Base-by-base conservation (phyloP, 2,797 vertebrate species). In the Vultur gryphus region DNA sequence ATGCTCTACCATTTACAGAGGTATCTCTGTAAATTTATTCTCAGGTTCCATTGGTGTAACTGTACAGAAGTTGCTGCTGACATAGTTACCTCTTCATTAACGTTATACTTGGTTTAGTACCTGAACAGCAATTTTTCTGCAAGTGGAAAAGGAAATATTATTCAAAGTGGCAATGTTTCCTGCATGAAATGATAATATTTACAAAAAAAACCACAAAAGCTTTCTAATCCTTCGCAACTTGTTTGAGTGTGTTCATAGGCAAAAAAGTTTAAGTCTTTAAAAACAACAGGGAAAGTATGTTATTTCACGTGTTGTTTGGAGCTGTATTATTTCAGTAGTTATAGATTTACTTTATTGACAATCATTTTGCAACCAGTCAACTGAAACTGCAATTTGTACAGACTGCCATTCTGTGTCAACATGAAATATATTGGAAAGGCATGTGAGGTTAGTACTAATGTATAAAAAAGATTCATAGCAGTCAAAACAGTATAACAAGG, bases 181-280 rank as follows among this genome's bases (percentile, higher is more conserved):
- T 46, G 18, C 8, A 64, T 24, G 75, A 73, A 70, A 55, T 26
- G 2, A 18, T 49, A 57, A 25, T 43, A n/a, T 15, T 65, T 29
- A 18, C 1, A 3, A 39, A 37, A 51, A 28, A 31, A 44, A 35
- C 0, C 2, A 4, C 6, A 24, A 33, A 33, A 39, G 2, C 11
- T 87, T 75, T 59, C 37, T 57, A 59, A 48, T 29, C 4, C 13
- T 67, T 86, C 10, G 4, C 8, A 73, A 55, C 1, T 72, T 39
- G 1, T 64, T 92, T 61, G 4, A 9, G 13, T 35, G 4, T 52
- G 16, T 70, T 73, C 7, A 35, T 17, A 58, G 13, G 11, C 31
- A 58, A 84, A 61, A 69, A 26, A 19, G 0, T 33, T 88, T 43
- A 71, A 76, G 15, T 35, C 29, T 77, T 87, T 21, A 28, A 71